Base-by-base conservation (phyloP, 2,113 vertebrate species). In the Xiphophorus maculatus region DNA sequence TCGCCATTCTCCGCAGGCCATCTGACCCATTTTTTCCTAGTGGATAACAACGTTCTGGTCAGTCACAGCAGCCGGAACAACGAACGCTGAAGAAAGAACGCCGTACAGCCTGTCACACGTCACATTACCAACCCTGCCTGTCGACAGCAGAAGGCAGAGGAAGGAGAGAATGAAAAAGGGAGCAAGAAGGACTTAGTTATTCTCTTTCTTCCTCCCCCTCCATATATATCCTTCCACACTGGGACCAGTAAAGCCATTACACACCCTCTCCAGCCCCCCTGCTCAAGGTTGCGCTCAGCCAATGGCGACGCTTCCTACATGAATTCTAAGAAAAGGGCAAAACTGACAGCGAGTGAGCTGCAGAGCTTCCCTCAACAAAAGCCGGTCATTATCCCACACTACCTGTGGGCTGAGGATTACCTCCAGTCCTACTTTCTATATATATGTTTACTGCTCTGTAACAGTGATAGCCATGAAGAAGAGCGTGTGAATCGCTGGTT, bases 1-100 rank as follows among this genome's bases (percentile, higher is more conserved):
- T 82, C 67, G 44, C 88, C 80, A 65, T 87, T 91, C 86, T 92
- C 91, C 81, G 80, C 84, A 88, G 89, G 90, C 89, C 88, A 83
- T 86, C 89, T 93, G 93, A 94, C 93, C 93, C 92, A 94, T 91
- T 94, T 93, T 37, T 92, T 92, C 88, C 76, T 72, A 83, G 81
- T 85, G 89, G 92, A 92, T 91, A 91, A 92, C 90, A 89, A 90
- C 82, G 86, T 80, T 87, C 74, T 66, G 90, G 83, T 89, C 92
- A 93, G 88, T 92, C 88, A 88, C 73, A 62, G 72, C 71, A 84
- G 88, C 90, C 79, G 60, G 81, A 80, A 90, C 84, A 81, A 89
- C 69, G 70, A 87, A 88, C 54, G 66, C 79, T 84, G 83, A 78
- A 80, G 85, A 81, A 84, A 37, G 90, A 82, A 82, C 81, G 62